These are phyloP conservation scores for Hippocampus mohnikei DNA, from an alignment of 2,113 vertebrate genomes.

Conservation along the genomic window DNA sequence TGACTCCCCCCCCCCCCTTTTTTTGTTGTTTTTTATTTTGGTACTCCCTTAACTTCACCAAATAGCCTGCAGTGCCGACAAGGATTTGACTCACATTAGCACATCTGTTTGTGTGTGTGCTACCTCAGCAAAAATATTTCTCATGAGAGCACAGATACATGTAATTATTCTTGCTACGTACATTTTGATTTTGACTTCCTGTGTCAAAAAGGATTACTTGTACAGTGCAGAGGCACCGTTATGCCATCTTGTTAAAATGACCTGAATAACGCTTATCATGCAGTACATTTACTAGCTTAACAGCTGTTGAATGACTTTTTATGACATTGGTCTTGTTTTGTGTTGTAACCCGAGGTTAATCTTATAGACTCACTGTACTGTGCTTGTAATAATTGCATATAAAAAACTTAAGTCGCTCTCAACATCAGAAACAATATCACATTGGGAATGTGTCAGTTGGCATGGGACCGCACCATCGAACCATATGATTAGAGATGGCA, in stretches of 20 bases:
- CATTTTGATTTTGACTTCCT: not conserved
- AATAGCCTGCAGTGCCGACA: not conserved
- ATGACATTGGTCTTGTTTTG: not conserved
- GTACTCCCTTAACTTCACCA: slow-evolving; percentile 6
- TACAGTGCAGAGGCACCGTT: not conserved
- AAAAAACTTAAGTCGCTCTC: too few relatives aligned
- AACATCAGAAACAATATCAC: too few relatives aligned
- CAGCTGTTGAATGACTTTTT: too few relatives aligned
- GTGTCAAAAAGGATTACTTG: not conserved
- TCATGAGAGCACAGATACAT: not conserved
- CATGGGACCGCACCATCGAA: too few relatives aligned
- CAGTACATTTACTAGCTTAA: too few relatives aligned
- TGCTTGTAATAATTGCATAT: too few relatives aligned
- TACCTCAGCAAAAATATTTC: not conserved
- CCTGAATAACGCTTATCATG: too few relatives aligned
- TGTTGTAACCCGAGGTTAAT: not conserved
- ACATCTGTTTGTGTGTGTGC: not conserved
- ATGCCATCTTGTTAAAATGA: not conserved
- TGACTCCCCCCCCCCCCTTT: not conserved
- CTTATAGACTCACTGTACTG: too few relatives aligned
- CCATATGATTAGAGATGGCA: too few relatives aligned
- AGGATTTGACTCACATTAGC: not conserved
- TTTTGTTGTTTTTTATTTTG: not conserved
- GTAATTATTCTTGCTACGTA: not conserved
- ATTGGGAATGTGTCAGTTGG: too few relatives aligned